These are phyloP conservation scores for Menura novaehollandiae DNA, from an alignment of 2,113 vertebrate species.

Conservation along the genomic window DNA sequence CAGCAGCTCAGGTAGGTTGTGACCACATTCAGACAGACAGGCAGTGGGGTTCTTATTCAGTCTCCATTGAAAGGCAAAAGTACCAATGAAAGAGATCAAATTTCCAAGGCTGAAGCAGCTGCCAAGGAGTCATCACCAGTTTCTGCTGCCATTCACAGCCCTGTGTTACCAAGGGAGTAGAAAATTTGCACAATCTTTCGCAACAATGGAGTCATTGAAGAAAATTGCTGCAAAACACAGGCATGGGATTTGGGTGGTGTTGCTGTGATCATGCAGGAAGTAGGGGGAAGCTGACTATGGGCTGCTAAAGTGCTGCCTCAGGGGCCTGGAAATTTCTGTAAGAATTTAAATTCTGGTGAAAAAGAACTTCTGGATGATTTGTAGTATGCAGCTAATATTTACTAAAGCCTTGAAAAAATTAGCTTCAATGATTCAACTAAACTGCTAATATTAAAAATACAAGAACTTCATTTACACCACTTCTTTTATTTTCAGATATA, in stretches of 20 bases:
- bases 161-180: neutral
- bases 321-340: neutral
- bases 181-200: neutral
- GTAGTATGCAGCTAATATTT: neutral
- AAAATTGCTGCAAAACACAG: neutral
- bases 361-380: neutral
- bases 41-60: neutral
- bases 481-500: neutral
- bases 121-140: neutral
- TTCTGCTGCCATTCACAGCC: neutral
- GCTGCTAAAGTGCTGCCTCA: neutral
- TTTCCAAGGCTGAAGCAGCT: neutral
- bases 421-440: neutral
- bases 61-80: neutral
- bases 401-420: neutral
- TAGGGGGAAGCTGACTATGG: neutral
- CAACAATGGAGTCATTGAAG: neutral
- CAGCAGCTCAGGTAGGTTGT: neutral
- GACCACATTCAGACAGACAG: neutral
- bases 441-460: neutral
- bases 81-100: neutral
- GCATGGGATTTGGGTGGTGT: neutral
- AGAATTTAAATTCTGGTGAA: neutral
- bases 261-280: neutral
- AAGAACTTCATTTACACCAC: neutral